Evolutionary conservation across 2,797 vertebrate species (phyloP).

Genomic region (Coluber constrictor): DNA sequence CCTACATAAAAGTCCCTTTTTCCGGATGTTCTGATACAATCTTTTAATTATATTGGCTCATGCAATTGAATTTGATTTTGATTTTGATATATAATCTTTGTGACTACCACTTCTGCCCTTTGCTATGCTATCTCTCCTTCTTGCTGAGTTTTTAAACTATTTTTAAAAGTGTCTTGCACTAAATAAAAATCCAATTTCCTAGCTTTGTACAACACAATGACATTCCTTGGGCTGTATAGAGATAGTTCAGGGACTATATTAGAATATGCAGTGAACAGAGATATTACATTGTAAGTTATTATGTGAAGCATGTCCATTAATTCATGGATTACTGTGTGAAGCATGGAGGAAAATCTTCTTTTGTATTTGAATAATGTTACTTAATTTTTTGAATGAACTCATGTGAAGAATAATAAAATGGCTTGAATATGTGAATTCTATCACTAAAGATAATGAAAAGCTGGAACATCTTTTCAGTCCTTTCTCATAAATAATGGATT

Average conservation of each 20-base stretch:
- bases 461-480: constrained; percentile 20
- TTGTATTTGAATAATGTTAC: constrained; percentile 43
- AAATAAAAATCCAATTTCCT: neutral
- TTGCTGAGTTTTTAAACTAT: neutral
- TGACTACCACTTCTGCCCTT: neutral
- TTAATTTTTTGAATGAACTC: constrained; percentile 47
- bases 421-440: constrained; percentile 39
- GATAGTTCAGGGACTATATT: constrained; percentile 19
- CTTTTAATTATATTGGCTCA: neutral
- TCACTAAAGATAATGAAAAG: constrained; percentile 39
- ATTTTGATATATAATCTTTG: neutral
- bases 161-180: neutral
- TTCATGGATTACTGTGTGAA: neutral
- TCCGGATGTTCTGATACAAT: neutral
- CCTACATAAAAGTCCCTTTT: neutral
- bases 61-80: neutral
- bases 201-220: neutral
- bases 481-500: constrained; percentile 30
- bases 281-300: constrained; percentile 35
- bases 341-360: constrained; percentile 37
- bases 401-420: constrained; percentile 40
- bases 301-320: constrained; percentile 45
- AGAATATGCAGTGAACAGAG: constrained; percentile 31
- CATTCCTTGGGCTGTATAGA: neutral
- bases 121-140: neutral